Conservation (phyloP, 2,113 vertebrate species). For the Microcebus jonahi region DNA sequence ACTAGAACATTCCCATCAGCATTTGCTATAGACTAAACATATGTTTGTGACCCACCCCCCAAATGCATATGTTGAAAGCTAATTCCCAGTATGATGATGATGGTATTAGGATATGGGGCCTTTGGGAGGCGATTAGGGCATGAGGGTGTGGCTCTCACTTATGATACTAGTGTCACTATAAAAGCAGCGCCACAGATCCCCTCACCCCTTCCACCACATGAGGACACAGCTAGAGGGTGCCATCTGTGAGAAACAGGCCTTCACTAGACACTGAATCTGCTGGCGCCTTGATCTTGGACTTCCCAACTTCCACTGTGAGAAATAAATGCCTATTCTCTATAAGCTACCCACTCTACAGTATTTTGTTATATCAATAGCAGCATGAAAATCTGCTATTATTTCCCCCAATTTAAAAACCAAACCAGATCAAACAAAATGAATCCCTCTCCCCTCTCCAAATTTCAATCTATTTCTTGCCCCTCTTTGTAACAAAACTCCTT, state of each 20-base stretch:
- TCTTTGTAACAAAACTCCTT: background rate
- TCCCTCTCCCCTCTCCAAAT: background rate
- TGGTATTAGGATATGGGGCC: background rate
- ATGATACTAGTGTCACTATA: background rate
- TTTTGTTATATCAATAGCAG: background rate
- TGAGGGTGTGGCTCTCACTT: background rate
- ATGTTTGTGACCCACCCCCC: too few species aligned
- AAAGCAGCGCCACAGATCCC: background rate
- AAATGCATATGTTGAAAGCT: background rate
- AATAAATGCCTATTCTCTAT: background rate
- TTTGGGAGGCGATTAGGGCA: background rate
- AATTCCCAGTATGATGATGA: background rate
- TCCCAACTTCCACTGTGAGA: background rate
- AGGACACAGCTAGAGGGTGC: background rate
- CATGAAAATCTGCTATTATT: background rate
- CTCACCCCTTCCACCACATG: background rate
- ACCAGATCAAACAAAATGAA: background rate
- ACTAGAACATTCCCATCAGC: background rate
- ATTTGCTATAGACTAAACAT: background rate
- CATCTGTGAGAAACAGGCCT: background rate
- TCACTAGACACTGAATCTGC: background rate
- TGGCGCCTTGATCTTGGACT: background rate
- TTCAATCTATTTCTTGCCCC: background rate
- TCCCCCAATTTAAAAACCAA: constrained; percentile 5
- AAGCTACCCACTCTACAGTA: background rate